Base-by-base conservation (phyloP, 2,888 invertebrate species). In the Hyposoter dolosus region DNA sequence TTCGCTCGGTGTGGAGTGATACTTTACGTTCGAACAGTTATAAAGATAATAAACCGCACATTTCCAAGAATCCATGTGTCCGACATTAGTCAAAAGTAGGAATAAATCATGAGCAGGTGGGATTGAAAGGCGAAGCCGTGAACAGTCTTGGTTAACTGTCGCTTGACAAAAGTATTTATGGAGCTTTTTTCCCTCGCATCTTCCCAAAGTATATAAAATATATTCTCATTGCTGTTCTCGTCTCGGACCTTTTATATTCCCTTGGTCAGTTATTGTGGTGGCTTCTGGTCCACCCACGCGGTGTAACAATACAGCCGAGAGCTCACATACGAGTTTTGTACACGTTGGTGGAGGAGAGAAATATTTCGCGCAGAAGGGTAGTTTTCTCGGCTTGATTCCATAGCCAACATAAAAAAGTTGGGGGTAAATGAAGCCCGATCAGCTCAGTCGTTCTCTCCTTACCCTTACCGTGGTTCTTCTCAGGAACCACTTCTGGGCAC, bases 261-360 rank as follows among this genome's bases (percentile, higher is more conserved):
- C 47, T 53, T 65, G 80, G 87, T 88, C 89, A 88, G 89, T 91
- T 89, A 91, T 91, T 89, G 88, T 89, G 80, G 66, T 66, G 53
- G 63, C 68, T 79, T 71, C 66, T 50, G 53, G 71, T 45, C 45
- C 53, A 43, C 60, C 45, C 68, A 68, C 60, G 35, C 35, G 50
- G 76, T 71, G 69, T 74, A 77, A 72, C 72, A 83, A 66, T 72
- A 43, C 43, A 80, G 32, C 47, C 23, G 15, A 43, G 45, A 43
- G 1, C 10, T 47, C 60, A 43, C 43, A 28, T 9, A 50, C 35
- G n/a, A 23, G n/a, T 53, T 19, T 50, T 66, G 15, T 47, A 15
- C n/a, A 60, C 50, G 60, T 50, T 80, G 71, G 65, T 60, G 53
- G n/a, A 47, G 50, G 60, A 84, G 75, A 79, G 82, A 79, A 82